Evolutionary conservation across 1,140 invertebrate species (phyloP), one percentile per base, ranked within the genome.

Genomic region (Limonius californicus): DNA sequence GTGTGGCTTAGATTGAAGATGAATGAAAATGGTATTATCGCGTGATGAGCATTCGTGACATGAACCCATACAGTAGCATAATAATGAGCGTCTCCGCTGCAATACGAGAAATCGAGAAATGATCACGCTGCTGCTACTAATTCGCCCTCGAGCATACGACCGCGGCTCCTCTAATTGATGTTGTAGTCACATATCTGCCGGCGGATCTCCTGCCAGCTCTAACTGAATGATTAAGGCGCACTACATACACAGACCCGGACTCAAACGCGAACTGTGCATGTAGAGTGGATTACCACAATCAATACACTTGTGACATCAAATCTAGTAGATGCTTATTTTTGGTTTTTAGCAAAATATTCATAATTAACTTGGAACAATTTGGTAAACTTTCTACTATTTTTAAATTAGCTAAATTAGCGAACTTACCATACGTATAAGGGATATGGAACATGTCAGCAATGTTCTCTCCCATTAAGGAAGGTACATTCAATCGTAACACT

Each of bases 151-250:
- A 57, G 61, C 57, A 32, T 59, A 45, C 56, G 60, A 54, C 57
- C 54, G 56, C 54, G 61, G 43, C 39, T 60, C 55, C 58, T 45
- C 64, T 66, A 66, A 66, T 66, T 66, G 64, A 66, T 61, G 61
- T 57, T 54, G 57, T 66, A 66, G 61, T 63, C 59, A 63, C 54
- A 60, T 61, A 66, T 65, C 64, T 60, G 61, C 61, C 61, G 56
- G 23, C 64, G 60, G 55, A 54, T 56, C 61, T 53, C 58, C 9
- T 50, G 45, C 16, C 45, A 50, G 45, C 45, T 50, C 15, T 50
- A 50, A n/a, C 45, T 50, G 42, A 45, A 50, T 50, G 16, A 50
- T 50, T 16, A 50, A 50, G 16, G 42, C 42, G 14, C 14, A 45
- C 42, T 15, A 2, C 19, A 50, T 11, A 2, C 19, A 18, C 45